Conservation (phyloP, 2,113 vertebrate genomes). For the Catharus minimus region DNA sequence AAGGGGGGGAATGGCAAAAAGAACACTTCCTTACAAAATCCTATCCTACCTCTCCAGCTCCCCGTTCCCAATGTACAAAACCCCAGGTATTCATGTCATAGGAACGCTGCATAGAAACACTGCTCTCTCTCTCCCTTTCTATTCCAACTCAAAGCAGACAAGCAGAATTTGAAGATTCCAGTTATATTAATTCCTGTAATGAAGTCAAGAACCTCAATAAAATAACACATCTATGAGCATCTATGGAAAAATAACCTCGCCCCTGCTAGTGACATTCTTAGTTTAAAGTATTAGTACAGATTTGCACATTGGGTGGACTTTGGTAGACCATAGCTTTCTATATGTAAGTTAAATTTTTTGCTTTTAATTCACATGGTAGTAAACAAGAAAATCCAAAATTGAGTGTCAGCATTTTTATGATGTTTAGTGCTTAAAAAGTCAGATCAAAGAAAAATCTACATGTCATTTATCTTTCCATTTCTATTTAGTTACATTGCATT, state of each 20-base stretch:
- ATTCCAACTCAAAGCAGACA: background rate
- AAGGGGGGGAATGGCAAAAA: accelerated
- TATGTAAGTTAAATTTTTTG: background rate
- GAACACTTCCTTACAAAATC: background rate
- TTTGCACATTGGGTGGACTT: background rate
- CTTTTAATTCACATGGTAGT: background rate
- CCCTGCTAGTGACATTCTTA: background rate
- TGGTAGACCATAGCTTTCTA: background rate
- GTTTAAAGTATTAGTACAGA: background rate
- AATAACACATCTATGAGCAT: background rate
- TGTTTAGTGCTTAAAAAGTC: background rate
- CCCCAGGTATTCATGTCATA: background rate
- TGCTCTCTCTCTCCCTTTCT: background rate
- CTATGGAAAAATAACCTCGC: background rate
- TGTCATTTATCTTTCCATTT: background rate
- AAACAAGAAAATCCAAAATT: background rate
- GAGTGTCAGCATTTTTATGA: background rate
- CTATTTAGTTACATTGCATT: background rate
- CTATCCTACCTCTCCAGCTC: background rate
- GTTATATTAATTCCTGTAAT: background rate
- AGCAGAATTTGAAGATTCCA: background rate
- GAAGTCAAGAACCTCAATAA: background rate
- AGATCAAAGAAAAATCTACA: constrained; percentile 19
- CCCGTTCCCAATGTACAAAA: background rate
- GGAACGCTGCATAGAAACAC: background rate